These are phyloP conservation scores for Poecilia velifera DNA, from an alignment of 2,797 vertebrate genomes.

Conservation along the genomic window DNA sequence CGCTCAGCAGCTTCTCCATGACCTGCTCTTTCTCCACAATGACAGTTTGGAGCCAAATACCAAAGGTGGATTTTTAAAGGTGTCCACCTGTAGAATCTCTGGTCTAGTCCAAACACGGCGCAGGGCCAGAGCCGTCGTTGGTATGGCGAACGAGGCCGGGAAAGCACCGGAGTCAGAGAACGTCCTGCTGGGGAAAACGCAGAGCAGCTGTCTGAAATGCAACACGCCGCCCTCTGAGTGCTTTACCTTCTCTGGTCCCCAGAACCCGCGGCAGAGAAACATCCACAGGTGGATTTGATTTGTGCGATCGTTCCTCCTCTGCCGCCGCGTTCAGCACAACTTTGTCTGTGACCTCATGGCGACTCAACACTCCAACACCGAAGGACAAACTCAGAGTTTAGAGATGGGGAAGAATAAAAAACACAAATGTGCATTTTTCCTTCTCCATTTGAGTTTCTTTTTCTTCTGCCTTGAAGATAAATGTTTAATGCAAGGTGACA, in stretches of 20 bases:
- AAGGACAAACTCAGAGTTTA: slow-evolving; percentile 25
- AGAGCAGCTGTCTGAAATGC: slow-evolving; percentile 49
- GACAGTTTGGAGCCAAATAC: slow-evolving; percentile 9
- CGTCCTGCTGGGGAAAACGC: slow-evolving; percentile 46
- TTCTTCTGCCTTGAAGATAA: slow-evolving; percentile 27
- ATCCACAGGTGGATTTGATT: slow-evolving; percentile 61
- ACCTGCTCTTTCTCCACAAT: slow-evolving; percentile 10
- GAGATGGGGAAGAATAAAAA: slow-evolving; percentile 3
- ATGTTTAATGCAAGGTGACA: slow-evolving; percentile 36
- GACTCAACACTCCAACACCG: slow-evolving; percentile 44
- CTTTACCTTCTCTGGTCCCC: slow-evolving; percentile 42
- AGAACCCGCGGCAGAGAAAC: slow-evolving; percentile 44
- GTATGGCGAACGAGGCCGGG: slow-evolving; percentile 46
- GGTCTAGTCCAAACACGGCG: slow-evolving; percentile 42
- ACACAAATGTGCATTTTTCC: neutral
- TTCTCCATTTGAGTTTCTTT: slow-evolving; percentile 2
- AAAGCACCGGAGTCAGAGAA: slow-evolving; percentile 52
- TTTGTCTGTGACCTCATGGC: slow-evolving; percentile 38
- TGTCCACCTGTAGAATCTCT: slow-evolving; percentile 57
- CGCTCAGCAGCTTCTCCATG: slow-evolving; percentile 16
- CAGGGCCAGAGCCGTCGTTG: slow-evolving; percentile 46
- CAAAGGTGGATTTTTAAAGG: slow-evolving; percentile 37
- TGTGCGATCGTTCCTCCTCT: slow-evolving; percentile 33
- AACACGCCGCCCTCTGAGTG: slow-evolving; percentile 40
- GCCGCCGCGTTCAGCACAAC: slow-evolving; percentile 27